These are phyloP conservation scores for Columbina picui DNA, from an alignment of 2,113 vertebrate genomes.

Conservation along the genomic window DNA sequence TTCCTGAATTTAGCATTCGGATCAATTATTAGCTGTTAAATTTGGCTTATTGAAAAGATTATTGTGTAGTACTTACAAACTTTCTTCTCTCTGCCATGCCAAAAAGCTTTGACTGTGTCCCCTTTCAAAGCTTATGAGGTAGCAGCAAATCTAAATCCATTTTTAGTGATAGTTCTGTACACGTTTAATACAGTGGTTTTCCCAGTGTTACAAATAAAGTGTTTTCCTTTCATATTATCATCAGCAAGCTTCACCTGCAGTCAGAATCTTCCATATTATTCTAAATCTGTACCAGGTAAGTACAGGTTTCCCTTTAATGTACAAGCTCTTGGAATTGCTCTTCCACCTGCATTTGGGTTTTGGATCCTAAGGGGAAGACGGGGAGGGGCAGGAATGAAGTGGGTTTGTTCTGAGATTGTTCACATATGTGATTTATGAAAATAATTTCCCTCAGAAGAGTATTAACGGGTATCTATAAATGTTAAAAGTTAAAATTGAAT, in stretches of 20 bases:
- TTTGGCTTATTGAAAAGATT: background rate
- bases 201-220: background rate
- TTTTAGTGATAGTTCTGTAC: background rate
- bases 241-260: background rate
- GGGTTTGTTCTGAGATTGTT: background rate
- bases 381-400: background rate
- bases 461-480: rapidly evolving
- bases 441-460: background rate
- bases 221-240: background rate
- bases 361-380: background rate
- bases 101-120: background rate
- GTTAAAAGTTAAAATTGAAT: background rate
- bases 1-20: background rate
- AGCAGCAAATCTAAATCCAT: background rate
- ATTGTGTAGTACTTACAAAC: background rate
- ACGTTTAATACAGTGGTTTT: background rate
- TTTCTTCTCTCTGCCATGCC: background rate
- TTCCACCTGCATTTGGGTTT: background rate
- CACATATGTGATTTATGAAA: background rate
- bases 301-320: background rate
- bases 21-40: background rate
- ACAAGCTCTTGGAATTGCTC: background rate
- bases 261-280: background rate
- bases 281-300: background rate
- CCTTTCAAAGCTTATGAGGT: background rate